Evolutionary conservation across 2,113 vertebrate species (phyloP).

Genomic region (Trachemys scripta): DNA sequence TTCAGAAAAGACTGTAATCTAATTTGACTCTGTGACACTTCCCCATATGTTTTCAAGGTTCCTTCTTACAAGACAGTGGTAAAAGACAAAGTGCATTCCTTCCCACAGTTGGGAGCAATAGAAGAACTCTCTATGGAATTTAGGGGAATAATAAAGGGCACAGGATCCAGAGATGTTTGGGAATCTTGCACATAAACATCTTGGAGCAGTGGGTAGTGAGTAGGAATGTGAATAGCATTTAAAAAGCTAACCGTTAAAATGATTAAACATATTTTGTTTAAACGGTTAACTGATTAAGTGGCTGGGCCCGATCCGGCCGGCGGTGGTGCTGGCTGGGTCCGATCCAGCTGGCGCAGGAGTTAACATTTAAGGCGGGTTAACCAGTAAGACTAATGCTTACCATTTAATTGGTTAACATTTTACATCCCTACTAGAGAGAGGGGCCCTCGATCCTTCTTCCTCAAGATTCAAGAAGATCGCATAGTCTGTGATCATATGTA

Average conservation of each 20-base stretch:
- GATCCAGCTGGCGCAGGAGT: too few species aligned
- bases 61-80: neutral
- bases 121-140: neutral
- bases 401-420: too few species aligned
- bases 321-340: too few species aligned
- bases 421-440: neutral
- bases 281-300: too few species aligned
- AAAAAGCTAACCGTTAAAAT: too few species aligned
- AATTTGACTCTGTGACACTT: neutral
- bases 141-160: neutral
- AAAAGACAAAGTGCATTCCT: conserved; percentile 20
- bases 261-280: too few species aligned
- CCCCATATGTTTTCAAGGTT: neutral
- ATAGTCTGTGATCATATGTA: neutral
- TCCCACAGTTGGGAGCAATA: neutral
- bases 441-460: neutral
- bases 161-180: neutral
- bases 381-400: too few species aligned
- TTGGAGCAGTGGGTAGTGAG: neutral
- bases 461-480: neutral
- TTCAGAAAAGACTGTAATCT: neutral
- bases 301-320: too few species aligned
- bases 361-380: too few species aligned
- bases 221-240: too few species aligned
- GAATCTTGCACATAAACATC: neutral